Conservation (phyloP, 2,113 vertebrate species). For the Rhinopomastus cyanomelas region DNA sequence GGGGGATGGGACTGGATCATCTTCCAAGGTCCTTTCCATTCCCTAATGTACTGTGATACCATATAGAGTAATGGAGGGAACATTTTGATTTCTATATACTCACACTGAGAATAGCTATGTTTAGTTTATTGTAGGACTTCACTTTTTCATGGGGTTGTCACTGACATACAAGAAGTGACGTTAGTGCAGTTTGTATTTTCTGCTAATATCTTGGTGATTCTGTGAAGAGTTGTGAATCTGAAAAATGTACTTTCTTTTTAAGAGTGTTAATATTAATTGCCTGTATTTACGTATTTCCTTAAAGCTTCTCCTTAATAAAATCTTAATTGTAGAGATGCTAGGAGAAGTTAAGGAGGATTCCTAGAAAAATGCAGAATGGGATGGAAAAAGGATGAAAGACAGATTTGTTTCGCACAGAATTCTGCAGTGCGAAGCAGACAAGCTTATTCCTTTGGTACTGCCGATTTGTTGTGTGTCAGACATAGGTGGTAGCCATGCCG, state of each 20-base stretch:
- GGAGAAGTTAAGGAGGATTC: constrained; percentile 5
- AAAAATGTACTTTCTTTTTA: background rate
- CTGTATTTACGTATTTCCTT: background rate
- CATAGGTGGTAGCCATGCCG: background rate
- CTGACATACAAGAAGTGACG: background rate
- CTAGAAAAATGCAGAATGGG: background rate
- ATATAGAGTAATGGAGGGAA: background rate
- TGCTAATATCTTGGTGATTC: background rate
- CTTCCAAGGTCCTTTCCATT: too few species aligned
- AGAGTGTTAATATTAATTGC: background rate
- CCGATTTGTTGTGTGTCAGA: constrained; percentile 6
- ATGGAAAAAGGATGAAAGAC: background rate
- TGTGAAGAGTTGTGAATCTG: background rate
- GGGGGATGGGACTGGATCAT: too few species aligned
- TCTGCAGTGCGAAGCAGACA: background rate
- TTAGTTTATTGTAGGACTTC: background rate
- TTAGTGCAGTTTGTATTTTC: background rate
- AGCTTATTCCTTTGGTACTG: background rate
- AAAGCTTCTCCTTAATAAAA: background rate
- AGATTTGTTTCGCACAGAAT: too few species aligned
- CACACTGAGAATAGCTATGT: background rate
- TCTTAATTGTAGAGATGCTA: background rate
- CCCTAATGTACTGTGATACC: too few species aligned
- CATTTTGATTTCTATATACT: background rate
- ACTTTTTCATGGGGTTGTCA: background rate